phyloP scores from a whole-genome alignment of 2,113 vertebrate species.

The Camarhynchus parvulus region DNA sequence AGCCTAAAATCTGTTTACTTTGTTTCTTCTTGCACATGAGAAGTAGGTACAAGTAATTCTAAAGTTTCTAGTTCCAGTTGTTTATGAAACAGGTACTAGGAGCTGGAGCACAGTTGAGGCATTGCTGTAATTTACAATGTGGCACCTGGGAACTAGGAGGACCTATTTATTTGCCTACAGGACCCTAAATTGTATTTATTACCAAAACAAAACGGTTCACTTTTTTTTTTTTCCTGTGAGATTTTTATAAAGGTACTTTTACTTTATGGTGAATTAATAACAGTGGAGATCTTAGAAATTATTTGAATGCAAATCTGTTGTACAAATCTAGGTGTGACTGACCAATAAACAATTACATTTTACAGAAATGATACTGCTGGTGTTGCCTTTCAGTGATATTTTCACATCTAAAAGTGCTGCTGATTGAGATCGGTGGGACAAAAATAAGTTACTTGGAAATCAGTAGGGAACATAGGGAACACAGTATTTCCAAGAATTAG shows the following conservation, averaged over 20 bases:
- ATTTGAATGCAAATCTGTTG: not conserved
- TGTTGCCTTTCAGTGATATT: not conserved
- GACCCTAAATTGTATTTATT: not conserved
- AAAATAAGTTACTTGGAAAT: not conserved
- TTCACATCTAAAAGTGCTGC: not conserved
- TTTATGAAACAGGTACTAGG: not conserved
- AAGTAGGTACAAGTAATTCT: not conserved
- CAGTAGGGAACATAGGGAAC: not conserved
- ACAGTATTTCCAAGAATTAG: not conserved
- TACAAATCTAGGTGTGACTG: not conserved
- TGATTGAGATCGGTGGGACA: not conserved
- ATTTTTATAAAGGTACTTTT: not conserved
- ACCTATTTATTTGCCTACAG: not conserved
- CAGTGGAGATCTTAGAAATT: not conserved
- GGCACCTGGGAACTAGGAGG: not conserved
- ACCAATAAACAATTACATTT: not conserved
- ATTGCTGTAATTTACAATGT: not conserved
- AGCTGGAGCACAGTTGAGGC: not conserved
- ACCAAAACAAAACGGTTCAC: not conserved
- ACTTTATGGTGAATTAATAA: not conserved
- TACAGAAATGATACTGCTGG: not conserved
- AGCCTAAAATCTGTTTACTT: not conserved
- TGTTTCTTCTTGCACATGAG: not conserved
- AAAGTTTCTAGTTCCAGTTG: not conserved
- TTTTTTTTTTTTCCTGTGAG: not conserved